Evolutionary conservation across 2,797 vertebrate species (phyloP).

Genomic region (Meriones psammophilus): DNA sequence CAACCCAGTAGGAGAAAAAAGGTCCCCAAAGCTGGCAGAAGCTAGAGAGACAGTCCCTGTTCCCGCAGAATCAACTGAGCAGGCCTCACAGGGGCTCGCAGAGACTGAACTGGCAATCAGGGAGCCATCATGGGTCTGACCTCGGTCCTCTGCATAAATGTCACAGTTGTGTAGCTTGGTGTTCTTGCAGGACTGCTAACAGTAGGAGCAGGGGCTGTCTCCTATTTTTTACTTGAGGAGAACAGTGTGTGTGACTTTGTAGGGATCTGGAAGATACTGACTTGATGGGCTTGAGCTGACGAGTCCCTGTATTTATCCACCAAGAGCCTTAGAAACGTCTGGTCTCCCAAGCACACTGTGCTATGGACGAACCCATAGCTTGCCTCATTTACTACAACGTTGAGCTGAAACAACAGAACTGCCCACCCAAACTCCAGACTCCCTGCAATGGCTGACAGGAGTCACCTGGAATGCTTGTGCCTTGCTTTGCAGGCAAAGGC

Average conservation of each 20-base stretch:
- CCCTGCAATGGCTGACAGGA: fast-evolving
- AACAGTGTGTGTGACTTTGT: background rate
- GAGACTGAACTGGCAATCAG: no score
- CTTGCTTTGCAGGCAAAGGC: background rate
- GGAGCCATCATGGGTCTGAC: no score
- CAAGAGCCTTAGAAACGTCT: background rate
- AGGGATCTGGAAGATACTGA: background rate
- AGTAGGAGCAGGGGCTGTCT: background rate
- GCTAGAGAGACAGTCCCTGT: background rate
- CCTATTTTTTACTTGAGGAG: background rate
- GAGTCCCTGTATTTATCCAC: background rate
- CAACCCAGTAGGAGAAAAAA: background rate
- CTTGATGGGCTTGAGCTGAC: background rate
- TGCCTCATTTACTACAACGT: background rate
- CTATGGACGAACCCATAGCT: background rate
- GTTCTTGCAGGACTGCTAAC: no score
- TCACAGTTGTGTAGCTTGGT: no score
- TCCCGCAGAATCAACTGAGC: background rate
- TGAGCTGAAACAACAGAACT: background rate
- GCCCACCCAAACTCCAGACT: background rate
- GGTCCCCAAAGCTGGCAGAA: background rate
- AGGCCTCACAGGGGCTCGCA: no score
- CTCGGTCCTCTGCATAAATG: no score
- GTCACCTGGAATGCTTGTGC: background rate
- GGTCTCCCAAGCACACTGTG: background rate